Conservation (phyloP, 2,888 invertebrate species). For the Andrena marginata region DNA sequence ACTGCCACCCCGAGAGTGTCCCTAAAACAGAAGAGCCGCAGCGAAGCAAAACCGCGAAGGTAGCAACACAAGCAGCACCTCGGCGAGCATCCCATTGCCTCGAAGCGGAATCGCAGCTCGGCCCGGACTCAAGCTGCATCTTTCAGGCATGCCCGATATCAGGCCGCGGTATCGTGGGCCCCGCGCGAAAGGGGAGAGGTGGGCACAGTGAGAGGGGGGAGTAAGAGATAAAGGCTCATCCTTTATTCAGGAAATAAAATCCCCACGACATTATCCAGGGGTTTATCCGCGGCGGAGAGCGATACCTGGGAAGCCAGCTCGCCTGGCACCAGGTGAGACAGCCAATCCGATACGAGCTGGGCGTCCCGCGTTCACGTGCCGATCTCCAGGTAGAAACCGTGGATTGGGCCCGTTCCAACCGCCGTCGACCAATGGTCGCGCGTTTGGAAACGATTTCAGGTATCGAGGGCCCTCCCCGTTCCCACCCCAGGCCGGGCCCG, state of each 20-base stretch:
- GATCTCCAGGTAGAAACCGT: not conserved
- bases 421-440: constrained; percentile 70
- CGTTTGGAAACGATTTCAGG: constrained; percentile 60
- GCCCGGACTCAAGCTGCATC: constrained; percentile 11
- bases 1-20: not conserved
- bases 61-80: constrained; percentile 13
- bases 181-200: constrained; percentile 21
- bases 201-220: constrained; percentile 42
- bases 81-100: not conserved
- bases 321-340: constrained; percentile 5
- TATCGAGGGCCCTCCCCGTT: constrained; percentile 71
- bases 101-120: constrained; percentile 7
- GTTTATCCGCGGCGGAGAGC: constrained; percentile 54
- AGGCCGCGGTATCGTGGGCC: constrained; percentile 37
- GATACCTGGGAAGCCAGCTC: constrained; percentile 13
- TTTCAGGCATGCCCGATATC: constrained; percentile 34
- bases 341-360: constrained; percentile 63
- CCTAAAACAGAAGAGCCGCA: not conserved
- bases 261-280: constrained; percentile 69
- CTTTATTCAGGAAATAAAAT: constrained; percentile 76
- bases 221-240: constrained; percentile 65
- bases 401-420: constrained; percentile 58
- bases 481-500: constrained; percentile 58
- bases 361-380: constrained; percentile 52
- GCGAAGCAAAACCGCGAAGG: not conserved